Evolutionary conservation across 2,888 invertebrate genomes (phyloP).

Genomic region (Ophonus ardosiacus): DNA sequence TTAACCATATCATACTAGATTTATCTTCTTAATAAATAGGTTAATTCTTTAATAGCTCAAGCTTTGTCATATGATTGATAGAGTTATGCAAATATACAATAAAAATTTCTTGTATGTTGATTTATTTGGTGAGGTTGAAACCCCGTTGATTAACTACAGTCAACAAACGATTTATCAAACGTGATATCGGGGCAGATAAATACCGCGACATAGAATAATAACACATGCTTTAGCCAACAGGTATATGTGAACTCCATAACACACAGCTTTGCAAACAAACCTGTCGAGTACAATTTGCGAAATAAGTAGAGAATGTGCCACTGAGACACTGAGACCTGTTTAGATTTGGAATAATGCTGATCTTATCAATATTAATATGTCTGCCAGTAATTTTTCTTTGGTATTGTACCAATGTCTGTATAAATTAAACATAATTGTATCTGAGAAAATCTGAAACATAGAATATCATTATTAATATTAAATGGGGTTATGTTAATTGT

Average conservation of each 20-base stretch:
- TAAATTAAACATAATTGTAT: neutral
- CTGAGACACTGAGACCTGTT: constrained; percentile 9
- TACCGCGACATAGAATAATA: constrained; percentile 37
- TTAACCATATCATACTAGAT: neutral
- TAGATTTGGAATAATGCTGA: neutral
- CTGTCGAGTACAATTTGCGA: constrained; percentile 35
- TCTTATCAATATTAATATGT: constrained; percentile 24
- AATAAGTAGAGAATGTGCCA: constrained; percentile 24
- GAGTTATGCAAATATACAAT: constrained; percentile 10
- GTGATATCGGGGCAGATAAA: constrained; percentile 41
- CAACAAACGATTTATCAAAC: constrained; percentile 44
- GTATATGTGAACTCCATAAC: neutral
- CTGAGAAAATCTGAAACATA: too few species aligned
- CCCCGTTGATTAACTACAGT: constrained; percentile 35
- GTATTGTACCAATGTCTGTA: neutral
- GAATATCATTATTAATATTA: too few species aligned
- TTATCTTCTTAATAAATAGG: neutral
- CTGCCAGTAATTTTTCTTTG: neutral
- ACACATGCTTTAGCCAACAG: constrained; percentile 24
- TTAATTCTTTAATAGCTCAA: neutral
- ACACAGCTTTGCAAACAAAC: neutral
- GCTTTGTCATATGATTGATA: constrained; percentile 13
- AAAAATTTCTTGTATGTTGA: constrained; percentile 8
- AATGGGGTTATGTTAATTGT: too few species aligned
- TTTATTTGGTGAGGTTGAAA: constrained; percentile 28